Conservation (phyloP, 2,797 vertebrate species). For the Onychomys leucogaster region DNA sequence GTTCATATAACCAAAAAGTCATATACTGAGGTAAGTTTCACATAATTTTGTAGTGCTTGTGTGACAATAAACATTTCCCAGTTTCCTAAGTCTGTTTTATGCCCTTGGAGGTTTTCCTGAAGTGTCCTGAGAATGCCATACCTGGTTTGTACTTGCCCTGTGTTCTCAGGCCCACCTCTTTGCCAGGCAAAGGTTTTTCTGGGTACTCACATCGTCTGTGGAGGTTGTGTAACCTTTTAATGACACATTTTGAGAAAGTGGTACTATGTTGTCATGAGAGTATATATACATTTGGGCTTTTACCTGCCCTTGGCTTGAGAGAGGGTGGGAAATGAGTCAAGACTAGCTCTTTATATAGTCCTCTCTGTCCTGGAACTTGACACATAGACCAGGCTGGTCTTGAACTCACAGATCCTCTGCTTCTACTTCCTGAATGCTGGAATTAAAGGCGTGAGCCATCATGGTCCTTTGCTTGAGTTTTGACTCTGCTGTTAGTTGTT, state of each 20-base stretch:
- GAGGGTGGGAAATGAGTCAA: too few species aligned
- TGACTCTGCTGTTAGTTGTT: neutral
- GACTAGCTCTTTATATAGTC: neutral
- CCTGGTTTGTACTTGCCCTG: neutral
- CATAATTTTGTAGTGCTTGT: neutral
- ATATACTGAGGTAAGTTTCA: slow-evolving; percentile 95
- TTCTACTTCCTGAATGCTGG: neutral
- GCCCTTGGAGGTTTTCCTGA: neutral
- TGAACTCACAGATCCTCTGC: neutral
- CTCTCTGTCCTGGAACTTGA: neutral
- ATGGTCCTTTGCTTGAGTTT: neutral
- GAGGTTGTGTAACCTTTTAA: neutral
- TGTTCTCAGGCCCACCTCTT: neutral
- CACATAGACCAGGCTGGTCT: neutral
- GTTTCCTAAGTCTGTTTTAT: neutral
- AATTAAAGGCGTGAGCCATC: neutral
- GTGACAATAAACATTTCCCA: neutral
- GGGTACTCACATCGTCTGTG: neutral
- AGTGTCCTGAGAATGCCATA: neutral
- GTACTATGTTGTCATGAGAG: neutral
- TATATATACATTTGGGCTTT: neutral
- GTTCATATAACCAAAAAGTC: slow-evolving; percentile 99
- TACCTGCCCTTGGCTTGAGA: neutral
- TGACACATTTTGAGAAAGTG: neutral
- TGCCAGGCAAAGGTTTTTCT: neutral